These are phyloP conservation scores for Eupithecia tripunctaria DNA, from an alignment of 2,888 invertebrate genomes.

Conservation along the genomic window DNA sequence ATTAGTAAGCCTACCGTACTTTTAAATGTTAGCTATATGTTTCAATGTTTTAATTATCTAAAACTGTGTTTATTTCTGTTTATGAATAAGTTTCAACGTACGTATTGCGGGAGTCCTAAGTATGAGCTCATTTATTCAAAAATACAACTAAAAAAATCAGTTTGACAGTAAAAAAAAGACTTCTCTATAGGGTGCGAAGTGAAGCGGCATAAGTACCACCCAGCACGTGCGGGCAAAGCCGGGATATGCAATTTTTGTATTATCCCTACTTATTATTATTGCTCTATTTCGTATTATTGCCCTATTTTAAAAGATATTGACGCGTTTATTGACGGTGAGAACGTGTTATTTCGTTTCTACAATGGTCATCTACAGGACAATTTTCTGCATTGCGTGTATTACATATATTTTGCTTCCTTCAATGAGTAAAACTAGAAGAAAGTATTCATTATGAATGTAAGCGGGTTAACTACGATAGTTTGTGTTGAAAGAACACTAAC, in stretches of 20 bases:
- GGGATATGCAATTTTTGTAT: conserved; percentile 73
- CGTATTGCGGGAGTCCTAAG: background rate
- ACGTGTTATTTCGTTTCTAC: background rate
- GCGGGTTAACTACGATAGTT: too few relatives aligned
- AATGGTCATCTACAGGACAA: background rate
- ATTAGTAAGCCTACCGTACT: too few relatives aligned
- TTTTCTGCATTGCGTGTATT: background rate
- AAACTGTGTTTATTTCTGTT: background rate
- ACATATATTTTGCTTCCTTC: background rate
- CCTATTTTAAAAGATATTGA: conserved; percentile 51
- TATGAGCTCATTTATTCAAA: background rate
- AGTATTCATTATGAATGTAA: too few relatives aligned
- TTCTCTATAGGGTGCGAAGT: conserved; percentile 64
- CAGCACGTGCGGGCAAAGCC: conserved; percentile 70
- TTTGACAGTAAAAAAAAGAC: conserved; percentile 30
- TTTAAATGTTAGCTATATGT: background rate
- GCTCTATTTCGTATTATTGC: conserved; percentile 51
- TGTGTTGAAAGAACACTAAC: too few relatives aligned
- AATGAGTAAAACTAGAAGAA: background rate
- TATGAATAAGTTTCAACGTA: background rate
- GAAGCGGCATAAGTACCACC: conserved; percentile 76
- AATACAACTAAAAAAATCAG: conserved; percentile 13
- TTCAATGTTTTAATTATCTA: too few relatives aligned
- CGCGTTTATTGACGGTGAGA: conserved; percentile 46
- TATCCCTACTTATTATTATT: conserved; percentile 66